These are phyloP conservation scores for Engraulis encrasicolus DNA, from an alignment of 2,113 vertebrate genomes.

Conservation along the genomic window DNA sequence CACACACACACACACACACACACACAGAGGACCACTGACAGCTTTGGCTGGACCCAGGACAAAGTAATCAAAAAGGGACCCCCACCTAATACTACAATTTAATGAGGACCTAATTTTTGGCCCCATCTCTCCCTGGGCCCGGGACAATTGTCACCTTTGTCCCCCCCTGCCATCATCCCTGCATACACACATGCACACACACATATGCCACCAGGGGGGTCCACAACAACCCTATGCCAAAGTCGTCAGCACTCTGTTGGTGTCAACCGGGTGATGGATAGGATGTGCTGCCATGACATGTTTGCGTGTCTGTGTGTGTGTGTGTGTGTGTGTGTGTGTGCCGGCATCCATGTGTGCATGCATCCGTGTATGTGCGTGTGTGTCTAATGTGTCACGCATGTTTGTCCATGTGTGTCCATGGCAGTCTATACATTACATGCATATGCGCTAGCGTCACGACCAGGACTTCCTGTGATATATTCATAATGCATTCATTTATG, in stretches of 20 bases:
- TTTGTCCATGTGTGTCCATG: conserved; percentile 33
- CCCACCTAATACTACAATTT: neutral
- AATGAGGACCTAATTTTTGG: no score
- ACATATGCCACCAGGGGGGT: neutral
- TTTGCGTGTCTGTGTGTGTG: conserved; percentile 33
- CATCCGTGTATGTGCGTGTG: conserved; percentile 40
- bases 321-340: conserved; percentile 44
- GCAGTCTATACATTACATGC: conserved; percentile 39
- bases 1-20: no score
- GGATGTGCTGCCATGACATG: neutral
- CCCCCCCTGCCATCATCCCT: no score
- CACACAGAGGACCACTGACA: no score
- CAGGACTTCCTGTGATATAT: neutral
- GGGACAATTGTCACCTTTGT: no score
- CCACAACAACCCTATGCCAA: neutral
- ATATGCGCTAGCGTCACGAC: conserved; percentile 20
- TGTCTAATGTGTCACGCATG: conserved; percentile 5
- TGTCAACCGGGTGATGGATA: neutral
- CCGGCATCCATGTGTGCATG: conserved; percentile 30
- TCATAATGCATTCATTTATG: conserved; percentile 37
- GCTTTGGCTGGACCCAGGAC: no score
- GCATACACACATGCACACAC: no score
- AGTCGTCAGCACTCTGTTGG: neutral
- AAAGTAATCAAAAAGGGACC: no score
- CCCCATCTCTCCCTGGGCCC: no score